Evolutionary conservation across 2,113 vertebrate species (phyloP), one percentile per base, ranked within the genome.

Genomic region (Pipra filicauda): DNA sequence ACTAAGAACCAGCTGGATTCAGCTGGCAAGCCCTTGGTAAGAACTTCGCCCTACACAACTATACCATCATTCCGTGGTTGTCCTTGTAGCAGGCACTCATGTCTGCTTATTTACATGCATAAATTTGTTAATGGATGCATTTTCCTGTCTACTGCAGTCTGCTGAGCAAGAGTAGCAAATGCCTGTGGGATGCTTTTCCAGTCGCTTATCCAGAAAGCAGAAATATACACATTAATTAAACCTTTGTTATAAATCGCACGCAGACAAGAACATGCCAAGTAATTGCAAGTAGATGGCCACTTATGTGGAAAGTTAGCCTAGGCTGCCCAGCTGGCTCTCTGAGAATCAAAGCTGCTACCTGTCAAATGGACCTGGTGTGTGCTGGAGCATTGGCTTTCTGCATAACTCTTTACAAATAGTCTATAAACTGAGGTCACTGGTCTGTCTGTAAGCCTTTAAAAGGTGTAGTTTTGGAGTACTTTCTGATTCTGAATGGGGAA

Each of bases 21-120:
- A 4, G 21, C 95, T 2, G 99, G 99, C 79, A 98, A 98, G 75
- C 99, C 99, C n/a, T 98, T 99, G 98, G 99, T 99, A 98, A 97
- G 72, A 43, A 8, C 6, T 71, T 65, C 6, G 24, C 4, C 21
- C 12, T 81, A 39, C 8, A 17, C 54, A 64, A 23, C 13, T 30
- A 18, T 19, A 27, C 28, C 44, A 51, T 84, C 18, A 48, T 77
- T 65, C 37, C 1, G 0, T 43, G 51, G 30, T 20, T 76, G 48
- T 67, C 28, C 43, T 69, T 85, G 37, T 51, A 75, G 77, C 49
- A 81, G 24, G 3, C 33, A 74, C 24, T 43, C 12, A 11, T 27
- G 35, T 39, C 18, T 23, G 44, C 9, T 82, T 92, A 61, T 35
- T 81, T 46, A n/a, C 20, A 8, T 17, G 21, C 19, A 15, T 18